Percentiles rank a stretch among this genome's conserved stretches.
phyloP scores from a whole-genome alignment of 2,113 vertebrate genomes.

The Salvelinus namaycush region DNA sequence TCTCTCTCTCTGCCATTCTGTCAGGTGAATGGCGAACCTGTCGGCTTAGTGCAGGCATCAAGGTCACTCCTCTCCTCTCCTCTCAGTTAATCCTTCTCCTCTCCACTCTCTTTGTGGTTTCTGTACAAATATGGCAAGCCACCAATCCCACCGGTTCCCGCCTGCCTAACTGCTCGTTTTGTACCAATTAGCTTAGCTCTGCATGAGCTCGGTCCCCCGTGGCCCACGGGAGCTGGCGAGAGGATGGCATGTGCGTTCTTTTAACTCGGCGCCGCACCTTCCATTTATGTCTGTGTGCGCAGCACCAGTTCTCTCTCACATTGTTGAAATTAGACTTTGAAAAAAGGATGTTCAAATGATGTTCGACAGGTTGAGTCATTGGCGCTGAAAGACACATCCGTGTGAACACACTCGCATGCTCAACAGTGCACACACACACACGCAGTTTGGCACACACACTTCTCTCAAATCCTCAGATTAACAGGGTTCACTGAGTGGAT shows the following conservation, averaged over 20 bases:
- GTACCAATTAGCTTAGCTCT: slow-evolving; percentile 39
- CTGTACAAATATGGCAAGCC: slow-evolving; percentile 14
- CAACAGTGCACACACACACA: too few relatives aligned
- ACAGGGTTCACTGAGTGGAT: too few relatives aligned
- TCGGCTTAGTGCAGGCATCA: not conserved
- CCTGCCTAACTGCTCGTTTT: slow-evolving; percentile 26
- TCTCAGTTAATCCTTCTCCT: slow-evolving; percentile 3
- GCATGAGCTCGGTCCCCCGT: slow-evolving; percentile 29
- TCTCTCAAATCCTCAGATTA: too few relatives aligned
- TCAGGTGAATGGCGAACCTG: not conserved
- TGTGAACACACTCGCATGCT: too few relatives aligned
- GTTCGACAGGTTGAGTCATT: too few relatives aligned
- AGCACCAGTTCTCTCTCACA: too few relatives aligned
- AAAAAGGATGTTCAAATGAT: too few relatives aligned
- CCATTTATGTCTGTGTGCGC: not conserved
- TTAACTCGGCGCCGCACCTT: not conserved
- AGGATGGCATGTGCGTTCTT: not conserved
- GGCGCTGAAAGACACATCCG: too few relatives aligned
- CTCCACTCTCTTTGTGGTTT: not conserved
- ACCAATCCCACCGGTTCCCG: slow-evolving; percentile 10
- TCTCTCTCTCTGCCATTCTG: not conserved
- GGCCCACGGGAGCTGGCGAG: not conserved
- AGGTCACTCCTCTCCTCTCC: slow-evolving; percentile 26
- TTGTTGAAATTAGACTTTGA: too few relatives aligned
- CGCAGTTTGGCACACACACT: too few relatives aligned